Evolutionary conservation across 1,140 invertebrate genomes (phyloP).

Genomic region (Platyura marginata): DNA sequence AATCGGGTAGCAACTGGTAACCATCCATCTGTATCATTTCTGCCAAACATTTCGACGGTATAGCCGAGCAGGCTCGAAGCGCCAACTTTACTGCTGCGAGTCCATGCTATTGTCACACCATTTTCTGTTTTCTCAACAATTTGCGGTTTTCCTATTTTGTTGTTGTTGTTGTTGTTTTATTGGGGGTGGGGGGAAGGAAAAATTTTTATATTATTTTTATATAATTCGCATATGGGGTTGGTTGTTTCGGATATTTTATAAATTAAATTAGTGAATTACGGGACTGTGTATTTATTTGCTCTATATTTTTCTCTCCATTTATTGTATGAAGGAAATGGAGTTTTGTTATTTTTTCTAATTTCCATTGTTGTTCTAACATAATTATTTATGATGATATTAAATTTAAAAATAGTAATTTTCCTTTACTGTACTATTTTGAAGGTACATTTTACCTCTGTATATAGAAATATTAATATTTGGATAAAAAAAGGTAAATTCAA

Average conservation of each 20-base stretch:
- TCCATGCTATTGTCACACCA: conserved; percentile 65
- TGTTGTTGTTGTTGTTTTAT: neutral
- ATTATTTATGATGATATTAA: no score
- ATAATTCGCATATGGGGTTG: neutral
- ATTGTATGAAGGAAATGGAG: no score
- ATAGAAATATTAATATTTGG: no score
- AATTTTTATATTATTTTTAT: no score
- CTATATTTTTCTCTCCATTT: no score
- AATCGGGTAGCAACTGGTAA: conserved; percentile 36
- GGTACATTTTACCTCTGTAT: no score
- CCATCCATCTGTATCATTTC: conserved; percentile 33
- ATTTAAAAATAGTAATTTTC: no score
- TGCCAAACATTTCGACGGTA: conserved; percentile 47
- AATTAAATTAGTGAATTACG: conserved; percentile 2
- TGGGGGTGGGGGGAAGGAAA: neutral
- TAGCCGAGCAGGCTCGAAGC: conserved; percentile 66
- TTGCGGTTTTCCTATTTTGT: conserved; percentile 35
- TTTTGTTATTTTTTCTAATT: no score
- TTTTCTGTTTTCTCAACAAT: conserved; percentile 55
- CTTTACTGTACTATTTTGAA: no score
- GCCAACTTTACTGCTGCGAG: conserved; percentile 54
- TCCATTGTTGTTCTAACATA: no score
- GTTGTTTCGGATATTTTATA: neutral
- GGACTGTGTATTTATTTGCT: no score
- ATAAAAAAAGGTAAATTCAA: no score